Evolutionary conservation across 2,113 vertebrate genomes (phyloP).

Genomic region (Lagopus leucura): DNA sequence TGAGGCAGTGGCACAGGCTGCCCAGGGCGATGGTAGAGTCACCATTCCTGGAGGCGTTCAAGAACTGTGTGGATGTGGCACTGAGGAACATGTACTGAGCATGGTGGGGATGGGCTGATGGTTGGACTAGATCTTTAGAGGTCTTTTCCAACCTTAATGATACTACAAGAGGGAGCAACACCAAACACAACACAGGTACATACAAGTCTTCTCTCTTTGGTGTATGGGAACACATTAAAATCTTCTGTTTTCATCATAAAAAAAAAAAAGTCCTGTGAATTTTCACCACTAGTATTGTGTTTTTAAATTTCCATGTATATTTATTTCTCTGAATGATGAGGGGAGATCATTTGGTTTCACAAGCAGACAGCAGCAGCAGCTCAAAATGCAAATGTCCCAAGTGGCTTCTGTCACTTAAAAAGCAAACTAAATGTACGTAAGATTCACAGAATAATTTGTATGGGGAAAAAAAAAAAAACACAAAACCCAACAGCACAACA

Average conservation of each 20-base stretch:
- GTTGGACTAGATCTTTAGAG: too few relatives aligned
- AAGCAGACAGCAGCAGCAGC: too few relatives aligned
- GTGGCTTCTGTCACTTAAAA: background rate
- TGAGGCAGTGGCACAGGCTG: too few relatives aligned
- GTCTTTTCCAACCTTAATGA: too few relatives aligned
- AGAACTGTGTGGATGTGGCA: too few relatives aligned
- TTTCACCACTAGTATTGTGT: background rate
- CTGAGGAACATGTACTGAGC: too few relatives aligned
- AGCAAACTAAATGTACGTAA: background rate
- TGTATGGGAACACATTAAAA: background rate
- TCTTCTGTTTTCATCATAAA: background rate
- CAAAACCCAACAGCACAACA: background rate
- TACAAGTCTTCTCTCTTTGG: background rate
- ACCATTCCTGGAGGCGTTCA: too few relatives aligned
- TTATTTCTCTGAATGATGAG: background rate
- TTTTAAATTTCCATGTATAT: background rate
- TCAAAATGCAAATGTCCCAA: background rate
- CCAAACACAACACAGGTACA: background rate
- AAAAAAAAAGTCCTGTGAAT: background rate
- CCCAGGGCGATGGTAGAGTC: too few relatives aligned
- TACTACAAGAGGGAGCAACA: background rate
- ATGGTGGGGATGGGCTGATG: too few relatives aligned
- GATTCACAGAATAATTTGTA: background rate
- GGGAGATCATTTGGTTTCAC: background rate
- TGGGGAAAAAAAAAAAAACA: background rate